Conservation (phyloP, 2,888 invertebrate genomes). For the Cylloceria caligata region DNA sequence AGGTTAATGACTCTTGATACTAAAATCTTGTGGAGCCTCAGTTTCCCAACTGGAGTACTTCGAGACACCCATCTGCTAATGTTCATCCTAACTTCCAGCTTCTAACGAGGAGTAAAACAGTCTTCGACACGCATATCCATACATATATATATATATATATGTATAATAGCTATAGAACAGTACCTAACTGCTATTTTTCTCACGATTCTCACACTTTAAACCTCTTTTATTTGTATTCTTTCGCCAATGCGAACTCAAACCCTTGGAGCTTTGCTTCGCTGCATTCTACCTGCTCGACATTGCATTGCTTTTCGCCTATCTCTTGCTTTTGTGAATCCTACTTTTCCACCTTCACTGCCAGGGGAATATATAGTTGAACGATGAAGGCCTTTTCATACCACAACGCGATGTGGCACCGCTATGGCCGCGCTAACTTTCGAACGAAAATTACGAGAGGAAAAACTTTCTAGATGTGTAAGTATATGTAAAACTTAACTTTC, state of each 20-base stretch:
- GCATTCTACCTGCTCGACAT: conserved; percentile 23
- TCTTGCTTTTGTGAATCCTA: conserved; percentile 15
- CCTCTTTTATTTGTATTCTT: conserved; percentile 10
- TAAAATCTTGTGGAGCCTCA: not conserved
- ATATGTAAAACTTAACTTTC: conserved; percentile 43
- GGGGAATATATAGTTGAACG: conserved; percentile 21
- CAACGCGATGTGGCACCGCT: not conserved
- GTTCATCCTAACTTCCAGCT: conserved; percentile 1
- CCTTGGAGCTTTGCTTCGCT: conserved; percentile 23
- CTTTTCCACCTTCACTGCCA: conserved; percentile 13
- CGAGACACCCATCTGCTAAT: not conserved
- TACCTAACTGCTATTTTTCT: conserved; percentile 34
- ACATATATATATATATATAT: not conserved
- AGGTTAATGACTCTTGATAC: conserved; percentile 22
- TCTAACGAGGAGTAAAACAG: conserved; percentile 16
- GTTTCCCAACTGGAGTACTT: conserved; percentile 27
- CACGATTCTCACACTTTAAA: conserved; percentile 17
- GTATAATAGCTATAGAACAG: not conserved
- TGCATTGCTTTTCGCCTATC: conserved; percentile 45
- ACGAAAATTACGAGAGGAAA: conserved; percentile 58
- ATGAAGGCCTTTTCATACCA: conserved; percentile 2
- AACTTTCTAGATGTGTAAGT: conserved; percentile 49
- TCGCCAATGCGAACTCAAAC: not conserved
- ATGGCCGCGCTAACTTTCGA: conserved; percentile 47
- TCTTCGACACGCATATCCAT: conserved; percentile 2